Evolutionary conservation across 1,140 invertebrate genomes (phyloP).

Genomic region (Acromyrmex echinatior): DNA sequence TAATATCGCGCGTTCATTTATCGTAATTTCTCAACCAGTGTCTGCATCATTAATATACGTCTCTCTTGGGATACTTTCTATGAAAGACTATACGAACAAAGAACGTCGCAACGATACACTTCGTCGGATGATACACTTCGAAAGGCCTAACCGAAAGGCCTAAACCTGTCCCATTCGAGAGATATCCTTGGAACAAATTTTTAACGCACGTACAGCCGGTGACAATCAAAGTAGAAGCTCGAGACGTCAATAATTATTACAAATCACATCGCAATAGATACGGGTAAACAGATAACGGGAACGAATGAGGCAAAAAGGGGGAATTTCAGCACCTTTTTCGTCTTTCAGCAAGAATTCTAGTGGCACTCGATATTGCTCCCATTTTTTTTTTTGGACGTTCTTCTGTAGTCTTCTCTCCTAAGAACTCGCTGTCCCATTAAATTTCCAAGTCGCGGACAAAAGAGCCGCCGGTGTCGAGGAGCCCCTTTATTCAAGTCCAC

Average conservation of each 20-base stretch:
- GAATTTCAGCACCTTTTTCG: constrained; percentile 38
- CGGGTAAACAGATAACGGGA: not conserved
- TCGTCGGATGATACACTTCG: not conserved
- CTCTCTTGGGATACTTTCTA: not conserved
- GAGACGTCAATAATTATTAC: constrained; percentile 6
- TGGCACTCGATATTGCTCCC: constrained; percentile 39
- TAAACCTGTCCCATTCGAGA: constrained; percentile 30
- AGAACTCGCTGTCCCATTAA: constrained; percentile 16
- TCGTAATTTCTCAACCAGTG: constrained; percentile 12
- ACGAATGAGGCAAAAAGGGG: not conserved
- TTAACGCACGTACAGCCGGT: constrained; percentile 40
- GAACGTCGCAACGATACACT: constrained; percentile 22
- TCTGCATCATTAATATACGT: constrained; percentile 1
- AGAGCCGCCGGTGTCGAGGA: not conserved
- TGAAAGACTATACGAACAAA: not conserved
- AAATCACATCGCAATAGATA: not conserved
- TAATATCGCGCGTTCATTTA: constrained; percentile 4
- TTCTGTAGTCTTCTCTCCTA: not conserved
- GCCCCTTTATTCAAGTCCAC: constrained; percentile 3
- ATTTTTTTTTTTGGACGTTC: constrained; percentile 18
- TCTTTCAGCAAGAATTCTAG: constrained; percentile 39
- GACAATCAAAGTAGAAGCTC: constrained; percentile 50
- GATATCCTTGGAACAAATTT: constrained; percentile 24
- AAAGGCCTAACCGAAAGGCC: constrained; percentile 15
- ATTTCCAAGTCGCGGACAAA: constrained; percentile 40